phyloP scores from a whole-genome alignment of 2,888 invertebrate species.

The Tetanocera ferruginea region DNA sequence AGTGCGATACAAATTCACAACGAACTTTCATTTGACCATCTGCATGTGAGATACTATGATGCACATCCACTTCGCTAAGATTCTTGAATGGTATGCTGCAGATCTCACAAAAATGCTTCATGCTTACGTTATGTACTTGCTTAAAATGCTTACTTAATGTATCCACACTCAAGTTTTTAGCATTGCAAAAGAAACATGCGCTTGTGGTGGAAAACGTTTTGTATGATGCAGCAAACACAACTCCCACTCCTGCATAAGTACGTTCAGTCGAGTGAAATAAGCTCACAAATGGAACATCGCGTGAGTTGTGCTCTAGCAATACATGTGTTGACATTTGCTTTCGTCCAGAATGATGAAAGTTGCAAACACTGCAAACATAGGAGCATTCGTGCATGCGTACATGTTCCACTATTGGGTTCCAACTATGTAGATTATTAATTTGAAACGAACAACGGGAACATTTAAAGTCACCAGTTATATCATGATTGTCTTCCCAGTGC shows the following conservation, averaged over 20 bases:
- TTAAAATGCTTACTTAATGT: slow-evolving; percentile 47
- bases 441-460: slow-evolving; percentile 45
- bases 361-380: slow-evolving; percentile 47
- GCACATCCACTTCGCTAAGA: slow-evolving; percentile 38
- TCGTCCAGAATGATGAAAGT: slow-evolving; percentile 35
- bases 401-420: slow-evolving; percentile 45
- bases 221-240: slow-evolving; percentile 42
- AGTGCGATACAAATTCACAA: slow-evolving; percentile 44
- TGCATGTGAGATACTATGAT: slow-evolving; percentile 41
- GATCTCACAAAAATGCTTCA: slow-evolving; percentile 48
- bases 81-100: slow-evolving; percentile 43
- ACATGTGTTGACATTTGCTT: slow-evolving; percentile 41
- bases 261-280: slow-evolving; percentile 26
- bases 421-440: slow-evolving; percentile 32
- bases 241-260: slow-evolving; percentile 23
- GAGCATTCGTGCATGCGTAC: slow-evolving; percentile 44
- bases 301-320: slow-evolving; percentile 41
- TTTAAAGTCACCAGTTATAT: slow-evolving; percentile 35
- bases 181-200: slow-evolving; percentile 47
- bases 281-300: slow-evolving; percentile 48
- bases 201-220: slow-evolving; percentile 48
- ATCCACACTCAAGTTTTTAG: slow-evolving; percentile 36
- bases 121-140: slow-evolving; percentile 42
- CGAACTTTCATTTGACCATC: slow-evolving; percentile 39
- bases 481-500: slow-evolving; percentile 40